These are phyloP conservation scores for Delphinapterus leucas DNA, from an alignment of 2,113 vertebrate species.

Conservation along the genomic window DNA sequence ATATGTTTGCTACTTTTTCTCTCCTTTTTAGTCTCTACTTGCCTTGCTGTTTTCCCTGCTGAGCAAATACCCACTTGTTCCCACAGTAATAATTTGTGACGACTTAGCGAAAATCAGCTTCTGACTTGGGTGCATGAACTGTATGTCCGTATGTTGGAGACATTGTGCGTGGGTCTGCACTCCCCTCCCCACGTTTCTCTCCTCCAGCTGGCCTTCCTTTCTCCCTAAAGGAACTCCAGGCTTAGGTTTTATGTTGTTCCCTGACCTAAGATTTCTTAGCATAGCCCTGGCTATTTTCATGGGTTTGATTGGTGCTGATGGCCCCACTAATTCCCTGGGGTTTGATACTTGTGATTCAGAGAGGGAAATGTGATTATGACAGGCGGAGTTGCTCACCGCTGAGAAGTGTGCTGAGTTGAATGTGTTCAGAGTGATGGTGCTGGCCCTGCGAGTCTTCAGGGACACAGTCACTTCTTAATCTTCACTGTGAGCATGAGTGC, in stretches of 20 bases:
- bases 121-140: neutral
- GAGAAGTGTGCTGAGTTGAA: neutral
- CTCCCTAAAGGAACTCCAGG: neutral
- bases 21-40: neutral
- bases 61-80: slow-evolving; percentile 40
- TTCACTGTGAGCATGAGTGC: neutral
- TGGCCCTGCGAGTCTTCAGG: neutral
- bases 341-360: neutral
- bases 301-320: neutral
- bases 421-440: neutral
- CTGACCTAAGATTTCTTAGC: neutral
- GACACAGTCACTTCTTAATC: neutral
- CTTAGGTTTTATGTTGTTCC: neutral
- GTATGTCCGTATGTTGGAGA: neutral
- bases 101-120: neutral
- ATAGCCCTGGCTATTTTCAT: neutral
- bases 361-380: neutral
- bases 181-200: neutral
- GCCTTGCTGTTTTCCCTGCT: neutral
- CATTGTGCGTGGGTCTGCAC: neutral
- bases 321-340: neutral
- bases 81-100: neutral
- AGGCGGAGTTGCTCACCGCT: neutral
- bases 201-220: neutral
- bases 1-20: neutral